These are phyloP conservation scores for Somateria mollissima DNA, from an alignment of 2,797 vertebrate species.

Conservation along the genomic window DNA sequence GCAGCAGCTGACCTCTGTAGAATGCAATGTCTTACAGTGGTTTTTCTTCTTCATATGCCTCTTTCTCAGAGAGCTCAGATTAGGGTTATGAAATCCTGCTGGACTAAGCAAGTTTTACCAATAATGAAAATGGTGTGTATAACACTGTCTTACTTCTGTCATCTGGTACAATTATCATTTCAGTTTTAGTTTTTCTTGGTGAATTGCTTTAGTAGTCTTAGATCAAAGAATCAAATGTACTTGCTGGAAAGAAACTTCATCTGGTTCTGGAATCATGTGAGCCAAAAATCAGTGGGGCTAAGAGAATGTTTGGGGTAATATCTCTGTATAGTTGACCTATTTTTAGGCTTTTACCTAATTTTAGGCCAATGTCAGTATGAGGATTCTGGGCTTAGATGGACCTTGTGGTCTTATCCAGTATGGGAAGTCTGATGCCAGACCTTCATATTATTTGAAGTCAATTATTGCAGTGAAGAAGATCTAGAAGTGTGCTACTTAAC, in stretches of 20 bases:
- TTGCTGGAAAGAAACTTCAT: neutral
- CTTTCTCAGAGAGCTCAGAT: conserved; percentile 59
- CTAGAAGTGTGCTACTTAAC: neutral
- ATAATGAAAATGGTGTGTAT: conserved; percentile 54
- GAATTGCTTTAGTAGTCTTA: neutral
- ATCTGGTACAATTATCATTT: neutral
- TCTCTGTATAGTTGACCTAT: neutral
- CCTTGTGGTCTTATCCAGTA: neutral
- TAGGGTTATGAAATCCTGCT: conserved; percentile 35
- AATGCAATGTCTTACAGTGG: conserved; percentile 63
- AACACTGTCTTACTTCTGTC: neutral
- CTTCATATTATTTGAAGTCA: neutral
- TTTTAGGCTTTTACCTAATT: neutral
- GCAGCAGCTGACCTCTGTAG: conserved; percentile 67
- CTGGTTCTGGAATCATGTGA: neutral
- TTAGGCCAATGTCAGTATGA: neutral
- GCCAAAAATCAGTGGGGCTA: neutral
- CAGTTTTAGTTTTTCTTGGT: neutral
- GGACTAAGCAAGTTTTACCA: conserved; percentile 32
- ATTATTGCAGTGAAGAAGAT: neutral
- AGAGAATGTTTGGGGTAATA: neutral
- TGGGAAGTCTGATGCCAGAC: neutral
- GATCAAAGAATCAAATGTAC: neutral
- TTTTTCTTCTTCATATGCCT: conserved; percentile 60
- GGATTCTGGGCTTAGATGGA: neutral